phyloP scores from a whole-genome alignment of 2,113 vertebrate species.

The Onychorhynchus coronatus region DNA sequence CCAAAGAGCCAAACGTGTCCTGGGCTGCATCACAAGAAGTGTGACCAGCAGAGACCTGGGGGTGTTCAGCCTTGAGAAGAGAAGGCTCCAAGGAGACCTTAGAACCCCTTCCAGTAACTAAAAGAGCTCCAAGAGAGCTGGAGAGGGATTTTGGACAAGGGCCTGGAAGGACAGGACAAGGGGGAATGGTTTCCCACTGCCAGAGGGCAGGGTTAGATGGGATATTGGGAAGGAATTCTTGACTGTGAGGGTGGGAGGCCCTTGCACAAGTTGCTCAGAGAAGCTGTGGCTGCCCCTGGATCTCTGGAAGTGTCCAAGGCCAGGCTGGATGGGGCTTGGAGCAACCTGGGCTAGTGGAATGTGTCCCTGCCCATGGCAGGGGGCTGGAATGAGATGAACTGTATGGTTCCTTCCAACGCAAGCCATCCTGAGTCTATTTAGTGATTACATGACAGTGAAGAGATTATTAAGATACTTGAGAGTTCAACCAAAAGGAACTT shows the following conservation, averaged over 20 bases:
- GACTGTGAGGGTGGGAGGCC: fast-evolving
- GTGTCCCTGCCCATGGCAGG: not conserved
- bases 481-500: not conserved
- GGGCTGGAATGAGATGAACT: not conserved
- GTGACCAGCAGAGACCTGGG: not conserved
- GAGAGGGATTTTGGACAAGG: not conserved
- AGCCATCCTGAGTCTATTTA: not conserved
- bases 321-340: not conserved
- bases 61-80: fast-evolving
- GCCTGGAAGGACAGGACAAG: not conserved
- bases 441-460: not conserved
- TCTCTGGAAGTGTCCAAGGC: not conserved
- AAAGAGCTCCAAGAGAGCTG: not conserved
- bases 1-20: not conserved
- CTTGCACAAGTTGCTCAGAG: not conserved
- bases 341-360: not conserved
- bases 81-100: not conserved
- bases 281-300: not conserved
- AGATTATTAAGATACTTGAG: not conserved
- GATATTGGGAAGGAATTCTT: not conserved
- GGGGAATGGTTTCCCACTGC: not conserved
- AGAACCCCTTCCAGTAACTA: fast-evolving
- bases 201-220: fast-evolving
- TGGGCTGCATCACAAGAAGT: not conserved
- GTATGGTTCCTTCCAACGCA: not conserved